These are phyloP conservation scores for Neotragus pygmaeus DNA, from an alignment of 2,113 vertebrate genomes.

Conservation along the genomic window DNA sequence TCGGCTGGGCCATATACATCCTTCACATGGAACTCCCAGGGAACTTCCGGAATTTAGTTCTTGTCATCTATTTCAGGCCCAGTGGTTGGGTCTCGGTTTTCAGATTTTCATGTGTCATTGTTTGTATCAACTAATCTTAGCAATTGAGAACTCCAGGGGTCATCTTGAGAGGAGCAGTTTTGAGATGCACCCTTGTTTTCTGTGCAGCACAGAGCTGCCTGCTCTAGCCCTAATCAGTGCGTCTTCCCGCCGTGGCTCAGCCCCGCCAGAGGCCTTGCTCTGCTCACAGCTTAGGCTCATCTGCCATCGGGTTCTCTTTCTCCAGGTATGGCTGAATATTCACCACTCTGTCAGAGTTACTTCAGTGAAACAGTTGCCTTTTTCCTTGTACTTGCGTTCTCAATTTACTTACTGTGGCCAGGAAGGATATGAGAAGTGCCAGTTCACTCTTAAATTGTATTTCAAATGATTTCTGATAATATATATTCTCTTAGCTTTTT, in stretches of 20 bases:
- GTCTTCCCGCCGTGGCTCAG: neutral
- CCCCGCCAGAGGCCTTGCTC: neutral
- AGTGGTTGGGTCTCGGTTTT: constrained; percentile 2
- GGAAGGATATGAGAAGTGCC: neutral
- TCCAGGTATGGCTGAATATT: neutral
- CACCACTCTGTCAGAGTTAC: neutral
- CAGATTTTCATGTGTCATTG: constrained; percentile 11
- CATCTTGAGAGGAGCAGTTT: neutral
- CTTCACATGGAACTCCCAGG: neutral
- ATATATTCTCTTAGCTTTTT: neutral
- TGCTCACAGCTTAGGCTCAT: neutral
- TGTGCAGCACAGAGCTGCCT: neutral
- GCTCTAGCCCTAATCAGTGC: neutral
- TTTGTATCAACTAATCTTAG: neutral
- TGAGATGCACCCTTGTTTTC: neutral
- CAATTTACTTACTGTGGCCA: neutral
- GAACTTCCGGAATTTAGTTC: neutral
- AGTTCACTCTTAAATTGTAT: neutral
- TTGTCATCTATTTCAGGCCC: neutral
- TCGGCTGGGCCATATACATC: neutral
- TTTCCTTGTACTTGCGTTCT: neutral
- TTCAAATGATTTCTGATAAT: neutral
- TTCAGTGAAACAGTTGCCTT: neutral
- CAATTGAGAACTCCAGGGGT: neutral
- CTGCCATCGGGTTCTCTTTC: neutral